Conservation (phyloP, 2,113 vertebrate species). For the Actenoides hombroni region DNA sequence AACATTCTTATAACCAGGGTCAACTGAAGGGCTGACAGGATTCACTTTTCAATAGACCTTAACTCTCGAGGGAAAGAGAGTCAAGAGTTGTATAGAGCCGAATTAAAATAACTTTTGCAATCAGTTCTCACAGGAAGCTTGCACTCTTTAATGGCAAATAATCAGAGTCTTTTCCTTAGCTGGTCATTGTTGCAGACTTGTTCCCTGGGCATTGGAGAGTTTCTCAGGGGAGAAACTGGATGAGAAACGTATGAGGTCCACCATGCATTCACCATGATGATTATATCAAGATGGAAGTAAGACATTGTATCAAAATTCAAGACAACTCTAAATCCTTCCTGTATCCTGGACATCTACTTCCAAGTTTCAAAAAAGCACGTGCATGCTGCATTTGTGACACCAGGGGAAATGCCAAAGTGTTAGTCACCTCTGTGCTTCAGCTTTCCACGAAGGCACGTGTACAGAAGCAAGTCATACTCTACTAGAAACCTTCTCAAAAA, state of each 20-base stretch:
- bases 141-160: slow-evolving; percentile 20
- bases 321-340: slow-evolving; percentile 35
- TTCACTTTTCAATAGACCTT: slow-evolving; percentile 64
- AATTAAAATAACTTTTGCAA: slow-evolving; percentile 50
- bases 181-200: slow-evolving; percentile 38
- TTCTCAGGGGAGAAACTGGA: slow-evolving; percentile 38
- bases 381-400: background rate
- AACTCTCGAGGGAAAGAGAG: slow-evolving; percentile 18
- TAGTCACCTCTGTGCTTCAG: background rate
- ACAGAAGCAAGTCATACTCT: background rate
- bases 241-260: background rate
- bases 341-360: slow-evolving; percentile 3
- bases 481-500: background rate
- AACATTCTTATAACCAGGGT: slow-evolving; percentile 27
- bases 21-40: slow-evolving; percentile 47
- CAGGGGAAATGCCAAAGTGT: background rate
- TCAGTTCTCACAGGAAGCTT: slow-evolving; percentile 49
- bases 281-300: slow-evolving; percentile 22
- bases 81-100: slow-evolving; percentile 26
- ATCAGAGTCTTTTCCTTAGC: slow-evolving; percentile 30
- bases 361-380: background rate
- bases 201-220: slow-evolving; percentile 10
- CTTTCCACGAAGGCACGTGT: background rate
- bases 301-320: background rate
- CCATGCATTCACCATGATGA: background rate